These are phyloP conservation scores for Whitmania pigra DNA, from an alignment of 1,140 invertebrate species.

Conservation along the genomic window DNA sequence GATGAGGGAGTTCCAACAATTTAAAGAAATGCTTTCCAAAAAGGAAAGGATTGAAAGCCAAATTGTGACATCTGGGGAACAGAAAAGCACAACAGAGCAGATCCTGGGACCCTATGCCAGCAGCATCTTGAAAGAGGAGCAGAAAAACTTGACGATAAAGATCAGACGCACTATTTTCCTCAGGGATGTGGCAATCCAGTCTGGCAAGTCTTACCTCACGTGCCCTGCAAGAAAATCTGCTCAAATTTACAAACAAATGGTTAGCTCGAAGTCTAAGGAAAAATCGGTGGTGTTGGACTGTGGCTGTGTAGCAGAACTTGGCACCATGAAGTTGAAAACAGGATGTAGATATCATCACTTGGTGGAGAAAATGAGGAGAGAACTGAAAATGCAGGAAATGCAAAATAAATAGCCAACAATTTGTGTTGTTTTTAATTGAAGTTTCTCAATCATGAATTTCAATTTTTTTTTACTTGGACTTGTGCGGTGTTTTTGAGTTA, in stretches of 20 bases:
- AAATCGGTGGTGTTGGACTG: conserved; percentile 12
- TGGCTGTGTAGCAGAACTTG: conserved; percentile 16
- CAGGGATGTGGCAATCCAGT: conserved; percentile 14
- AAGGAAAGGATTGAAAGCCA: conserved; percentile 14
- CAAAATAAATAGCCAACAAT: neutral
- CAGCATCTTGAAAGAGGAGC: neutral
- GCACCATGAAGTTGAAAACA: conserved; percentile 18
- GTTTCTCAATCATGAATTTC: neutral
- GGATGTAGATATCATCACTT: conserved; percentile 15
- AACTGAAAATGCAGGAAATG: conserved; percentile 26
- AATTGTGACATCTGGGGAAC: neutral
- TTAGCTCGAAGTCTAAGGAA: neutral
- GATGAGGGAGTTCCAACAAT: neutral
- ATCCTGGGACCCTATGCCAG: neutral
- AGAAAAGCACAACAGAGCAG: neutral
- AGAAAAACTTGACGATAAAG: conserved; percentile 1
- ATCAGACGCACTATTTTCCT: neutral
- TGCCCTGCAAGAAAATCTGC: neutral
- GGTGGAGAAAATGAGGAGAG: conserved; percentile 13
- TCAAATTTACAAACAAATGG: neutral
- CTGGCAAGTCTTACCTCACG: neutral
- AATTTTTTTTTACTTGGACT: neutral
- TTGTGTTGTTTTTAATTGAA: neutral
- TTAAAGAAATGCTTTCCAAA: conserved; percentile 9
- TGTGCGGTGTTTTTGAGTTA: neutral